Percentiles rank a stretch among this genome's conserved stretches.
These are phyloP conservation scores for Nannoperca australis DNA, from an alignment of 2,797 vertebrate species.

Conservation along the genomic window DNA sequence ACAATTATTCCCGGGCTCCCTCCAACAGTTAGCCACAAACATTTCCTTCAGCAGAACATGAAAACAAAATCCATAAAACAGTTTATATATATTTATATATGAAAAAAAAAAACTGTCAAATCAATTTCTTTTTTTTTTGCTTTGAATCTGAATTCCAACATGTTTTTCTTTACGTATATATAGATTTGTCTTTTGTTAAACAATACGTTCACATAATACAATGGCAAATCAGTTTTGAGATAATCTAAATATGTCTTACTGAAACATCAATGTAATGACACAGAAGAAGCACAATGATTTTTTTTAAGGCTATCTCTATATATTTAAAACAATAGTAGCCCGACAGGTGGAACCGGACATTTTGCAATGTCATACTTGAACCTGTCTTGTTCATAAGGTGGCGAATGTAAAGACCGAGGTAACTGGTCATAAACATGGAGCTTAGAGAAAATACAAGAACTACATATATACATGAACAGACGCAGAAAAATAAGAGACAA, in stretches of 20 bases:
- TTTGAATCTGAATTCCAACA: slow-evolving; percentile 65
- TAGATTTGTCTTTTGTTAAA: slow-evolving; percentile 76
- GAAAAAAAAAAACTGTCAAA: slow-evolving; percentile 53
- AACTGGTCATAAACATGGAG: slow-evolving; percentile 36
- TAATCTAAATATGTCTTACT: slow-evolving; percentile 62
- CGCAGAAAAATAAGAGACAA: slow-evolving; percentile 14
- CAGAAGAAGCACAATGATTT: slow-evolving; percentile 64
- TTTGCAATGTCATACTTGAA: slow-evolving; percentile 5
- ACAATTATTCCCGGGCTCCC: slow-evolving; percentile 32
- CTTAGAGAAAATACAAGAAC: slow-evolving; percentile 49
- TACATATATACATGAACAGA: slow-evolving; percentile 62
- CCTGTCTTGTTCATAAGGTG: slow-evolving; percentile 42
- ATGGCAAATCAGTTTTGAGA: slow-evolving; percentile 69
- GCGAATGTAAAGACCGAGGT: slow-evolving; percentile 26
- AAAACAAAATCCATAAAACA: slow-evolving; percentile 66
- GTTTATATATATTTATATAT: slow-evolving; percentile 22
- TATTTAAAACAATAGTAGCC: slow-evolving; percentile 47
- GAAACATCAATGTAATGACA: slow-evolving; percentile 64
- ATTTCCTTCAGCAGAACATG: slow-evolving; percentile 74
- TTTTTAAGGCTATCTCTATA: slow-evolving; percentile 62
- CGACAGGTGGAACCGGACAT: slow-evolving; percentile 38
- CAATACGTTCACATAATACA: slow-evolving; percentile 76
- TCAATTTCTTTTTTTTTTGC: slow-evolving; percentile 55
- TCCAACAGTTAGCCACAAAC: slow-evolving; percentile 24
- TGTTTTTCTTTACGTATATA: slow-evolving; percentile 71